A percentile compares a stretch with the other conserved stretches of the same genome.
phyloP scores from a whole-genome alignment of 2,888 invertebrate genomes.

The Matsumyia berberina region DNA sequence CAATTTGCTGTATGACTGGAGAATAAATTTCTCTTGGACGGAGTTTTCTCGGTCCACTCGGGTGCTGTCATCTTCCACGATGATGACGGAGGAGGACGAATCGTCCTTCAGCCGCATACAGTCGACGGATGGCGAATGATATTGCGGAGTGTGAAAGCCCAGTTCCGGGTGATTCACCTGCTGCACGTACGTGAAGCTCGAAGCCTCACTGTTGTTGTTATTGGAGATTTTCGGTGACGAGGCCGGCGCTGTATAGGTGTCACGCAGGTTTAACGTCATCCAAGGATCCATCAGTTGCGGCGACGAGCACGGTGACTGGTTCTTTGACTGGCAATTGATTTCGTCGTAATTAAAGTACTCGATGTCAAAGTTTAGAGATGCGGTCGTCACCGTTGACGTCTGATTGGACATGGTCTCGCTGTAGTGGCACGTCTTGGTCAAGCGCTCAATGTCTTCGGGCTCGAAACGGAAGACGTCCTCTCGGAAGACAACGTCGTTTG shows the following conservation, averaged over 20 bases:
- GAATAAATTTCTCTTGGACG: constrained; percentile 68
- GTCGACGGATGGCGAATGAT: constrained; percentile 30
- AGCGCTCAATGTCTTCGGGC: constrained; percentile 84
- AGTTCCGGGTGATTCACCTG: constrained; percentile 31
- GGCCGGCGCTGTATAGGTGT: constrained; percentile 68
- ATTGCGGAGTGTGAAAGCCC: constrained; percentile 19
- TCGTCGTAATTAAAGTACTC: constrained; percentile 84
- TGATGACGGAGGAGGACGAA: constrained; percentile 30
- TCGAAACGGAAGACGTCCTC: constrained; percentile 84
- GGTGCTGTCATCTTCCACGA: constrained; percentile 45
- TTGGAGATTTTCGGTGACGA: constrained; percentile 73
- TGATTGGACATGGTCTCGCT: constrained; percentile 28
- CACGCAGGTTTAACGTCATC: constrained; percentile 82
- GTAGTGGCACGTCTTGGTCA: constrained; percentile 79
- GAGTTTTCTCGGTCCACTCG: constrained; percentile 23
- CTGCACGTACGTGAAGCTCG: constrained; percentile 46
- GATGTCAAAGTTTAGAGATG: constrained; percentile 80
- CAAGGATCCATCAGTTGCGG: constrained; percentile 83
- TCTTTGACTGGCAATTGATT: constrained; percentile 84
- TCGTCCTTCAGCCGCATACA: constrained; percentile 32
- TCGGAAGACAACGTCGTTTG: constrained; percentile 51
- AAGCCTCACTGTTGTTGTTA: constrained; percentile 76
- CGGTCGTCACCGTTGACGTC: constrained; percentile 63
- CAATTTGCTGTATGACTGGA: constrained; percentile 78
- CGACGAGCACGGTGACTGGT: constrained; percentile 84